Evolutionary conservation across 2,888 invertebrate species (phyloP).

Genomic region (Yponomeuta plumbellus): DNA sequence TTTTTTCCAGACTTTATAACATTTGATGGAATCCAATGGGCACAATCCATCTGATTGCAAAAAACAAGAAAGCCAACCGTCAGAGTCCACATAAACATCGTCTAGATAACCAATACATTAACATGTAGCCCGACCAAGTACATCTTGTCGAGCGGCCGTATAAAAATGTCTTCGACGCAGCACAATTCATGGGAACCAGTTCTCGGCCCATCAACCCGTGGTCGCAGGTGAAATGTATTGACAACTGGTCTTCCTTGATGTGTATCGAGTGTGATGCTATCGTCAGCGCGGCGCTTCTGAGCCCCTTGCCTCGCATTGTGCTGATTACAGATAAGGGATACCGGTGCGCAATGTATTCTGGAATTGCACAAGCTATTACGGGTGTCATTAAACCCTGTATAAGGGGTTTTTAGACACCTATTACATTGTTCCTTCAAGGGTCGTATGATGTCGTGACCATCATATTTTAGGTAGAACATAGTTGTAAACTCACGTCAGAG

Average conservation of each 20-base stretch:
- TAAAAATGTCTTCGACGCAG: constrained; percentile 64
- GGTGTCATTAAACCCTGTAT: constrained; percentile 57
- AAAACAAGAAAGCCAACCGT: constrained; percentile 19
- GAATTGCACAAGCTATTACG: constrained; percentile 60
- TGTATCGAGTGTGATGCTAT: constrained; percentile 72
- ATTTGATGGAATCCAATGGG: neutral
- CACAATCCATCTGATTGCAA: neutral
- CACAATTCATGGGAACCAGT: constrained; percentile 70
- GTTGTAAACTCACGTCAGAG: no score
- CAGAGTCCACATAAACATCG: constrained; percentile 22
- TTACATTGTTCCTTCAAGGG: neutral
- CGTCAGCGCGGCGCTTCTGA: constrained; percentile 68
- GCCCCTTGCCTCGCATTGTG: constrained; percentile 66
- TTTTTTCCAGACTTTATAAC: no score
- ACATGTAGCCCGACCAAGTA: constrained; percentile 49
- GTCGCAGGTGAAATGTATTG: constrained; percentile 73
- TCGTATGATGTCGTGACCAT: neutral
- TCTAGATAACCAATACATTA: constrained; percentile 45
- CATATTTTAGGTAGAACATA: no score
- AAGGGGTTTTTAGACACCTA: constrained; percentile 41
- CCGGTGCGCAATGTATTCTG: constrained; percentile 69
- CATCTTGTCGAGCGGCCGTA: constrained; percentile 57
- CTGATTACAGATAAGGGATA: constrained; percentile 70
- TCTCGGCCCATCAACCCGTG: constrained; percentile 58
- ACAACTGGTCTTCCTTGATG: constrained; percentile 76